phyloP scores from a whole-genome alignment of 2,888 invertebrate species.

The Chironomus tentans region DNA sequence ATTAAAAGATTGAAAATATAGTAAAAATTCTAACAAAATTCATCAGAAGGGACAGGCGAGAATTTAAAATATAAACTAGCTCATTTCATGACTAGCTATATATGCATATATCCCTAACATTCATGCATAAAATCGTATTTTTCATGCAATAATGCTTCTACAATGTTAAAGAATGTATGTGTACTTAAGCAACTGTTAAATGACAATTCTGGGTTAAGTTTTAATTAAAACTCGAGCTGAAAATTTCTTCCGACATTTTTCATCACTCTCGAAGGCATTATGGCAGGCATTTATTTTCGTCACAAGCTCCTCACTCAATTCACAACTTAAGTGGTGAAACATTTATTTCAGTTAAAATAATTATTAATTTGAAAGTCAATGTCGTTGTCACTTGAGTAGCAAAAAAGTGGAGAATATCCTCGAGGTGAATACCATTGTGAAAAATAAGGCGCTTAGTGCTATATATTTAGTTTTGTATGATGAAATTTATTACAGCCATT shows the following conservation, averaged over 20 bases:
- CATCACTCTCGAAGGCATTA: too few species aligned
- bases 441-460: not conserved
- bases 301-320: not conserved
- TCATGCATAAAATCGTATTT: not conserved
- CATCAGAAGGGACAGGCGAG: too few species aligned
- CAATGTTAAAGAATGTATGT: not conserved
- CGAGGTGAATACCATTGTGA: not conserved
- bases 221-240: not conserved
- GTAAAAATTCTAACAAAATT: too few species aligned
- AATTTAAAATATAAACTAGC: too few species aligned
- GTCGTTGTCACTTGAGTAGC: not conserved
- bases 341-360: not conserved
- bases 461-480: constrained; percentile 2
- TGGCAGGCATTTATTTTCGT: not conserved
- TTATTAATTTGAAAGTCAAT: constrained; percentile 6
- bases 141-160: not conserved
- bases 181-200: not conserved
- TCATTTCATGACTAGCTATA: too few species aligned
- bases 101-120: too few species aligned
- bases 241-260: too few species aligned
- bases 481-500: constrained; percentile 20
- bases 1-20: too few species aligned
- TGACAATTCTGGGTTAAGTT: not conserved
- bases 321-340: not conserved
- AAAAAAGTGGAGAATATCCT: not conserved